These are phyloP conservation scores for Labeo rohita DNA, from an alignment of 2,113 vertebrate genomes.

Conservation along the genomic window DNA sequence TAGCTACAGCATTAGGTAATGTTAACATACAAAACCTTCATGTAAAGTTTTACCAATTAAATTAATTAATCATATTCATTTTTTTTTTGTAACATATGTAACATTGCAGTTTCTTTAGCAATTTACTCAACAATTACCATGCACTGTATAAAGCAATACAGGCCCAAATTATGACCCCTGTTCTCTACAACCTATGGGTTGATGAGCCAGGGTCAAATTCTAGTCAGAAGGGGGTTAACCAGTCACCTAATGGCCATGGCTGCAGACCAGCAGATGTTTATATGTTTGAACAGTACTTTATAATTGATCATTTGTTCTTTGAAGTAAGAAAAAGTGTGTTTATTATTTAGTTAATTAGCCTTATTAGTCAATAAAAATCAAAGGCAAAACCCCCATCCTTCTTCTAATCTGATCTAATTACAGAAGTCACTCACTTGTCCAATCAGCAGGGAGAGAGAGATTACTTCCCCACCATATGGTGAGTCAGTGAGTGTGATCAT, in stretches of 20 bases:
- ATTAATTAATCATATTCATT: background rate
- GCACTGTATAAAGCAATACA: background rate
- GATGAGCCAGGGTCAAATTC: background rate
- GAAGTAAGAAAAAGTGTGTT: background rate
- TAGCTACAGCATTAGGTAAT: background rate
- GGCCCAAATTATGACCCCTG: background rate
- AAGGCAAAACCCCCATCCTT: conserved; percentile 24
- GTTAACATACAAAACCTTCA: background rate
- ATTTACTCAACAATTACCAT: background rate
- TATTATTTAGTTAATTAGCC: conserved; percentile 27
- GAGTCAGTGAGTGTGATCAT: conserved; percentile 63
- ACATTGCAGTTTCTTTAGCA: background rate
- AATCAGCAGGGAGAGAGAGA: conserved; percentile 71
- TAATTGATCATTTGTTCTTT: background rate
- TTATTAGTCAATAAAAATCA: background rate
- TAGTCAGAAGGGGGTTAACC: background rate
- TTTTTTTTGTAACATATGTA: background rate
- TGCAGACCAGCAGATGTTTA: background rate
- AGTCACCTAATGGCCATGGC: background rate
- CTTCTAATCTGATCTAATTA: conserved; percentile 71
- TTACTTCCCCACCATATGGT: conserved; percentile 72
- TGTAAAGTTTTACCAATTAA: background rate
- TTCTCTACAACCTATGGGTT: background rate
- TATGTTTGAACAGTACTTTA: background rate
- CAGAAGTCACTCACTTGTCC: conserved; percentile 67